Conservation (phyloP, 2,888 invertebrate genomes). For the Alcis repandata region DNA sequence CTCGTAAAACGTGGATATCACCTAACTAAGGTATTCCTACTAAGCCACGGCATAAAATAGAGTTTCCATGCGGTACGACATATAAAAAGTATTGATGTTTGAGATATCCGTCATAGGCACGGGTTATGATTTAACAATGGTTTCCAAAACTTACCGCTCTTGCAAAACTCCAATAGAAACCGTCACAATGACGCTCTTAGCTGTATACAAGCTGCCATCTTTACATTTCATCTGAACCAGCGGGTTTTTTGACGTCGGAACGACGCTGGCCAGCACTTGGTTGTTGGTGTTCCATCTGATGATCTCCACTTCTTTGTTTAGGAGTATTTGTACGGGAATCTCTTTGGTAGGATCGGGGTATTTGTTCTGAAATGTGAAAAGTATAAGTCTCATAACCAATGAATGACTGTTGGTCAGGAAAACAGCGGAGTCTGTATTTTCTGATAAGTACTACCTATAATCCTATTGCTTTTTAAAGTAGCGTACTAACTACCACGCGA, state of each 20-base stretch:
- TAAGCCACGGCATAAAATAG: too few relatives aligned
- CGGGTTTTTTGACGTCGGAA: slow-evolving; percentile 58
- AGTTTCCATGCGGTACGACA: too few relatives aligned
- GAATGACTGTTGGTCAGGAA: too few relatives aligned
- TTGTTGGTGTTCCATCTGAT: slow-evolving; percentile 79
- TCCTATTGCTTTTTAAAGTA: too few relatives aligned
- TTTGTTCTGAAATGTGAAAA: slow-evolving; percentile 72
- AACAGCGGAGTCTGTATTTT: too few relatives aligned
- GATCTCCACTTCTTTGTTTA: slow-evolving; percentile 84
- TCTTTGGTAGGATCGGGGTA: slow-evolving; percentile 75
- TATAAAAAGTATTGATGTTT: too few relatives aligned
- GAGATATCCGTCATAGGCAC: not conserved
- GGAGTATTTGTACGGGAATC: slow-evolving; percentile 77
- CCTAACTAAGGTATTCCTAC: too few relatives aligned
- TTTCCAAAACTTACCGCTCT: slow-evolving; percentile 69
- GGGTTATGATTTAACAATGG: not conserved
- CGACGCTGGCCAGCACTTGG: slow-evolving; percentile 47
- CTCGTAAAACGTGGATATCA: too few relatives aligned
- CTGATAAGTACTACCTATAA: too few relatives aligned
- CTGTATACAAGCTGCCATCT: slow-evolving; percentile 84
- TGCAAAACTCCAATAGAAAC: slow-evolving; percentile 90
- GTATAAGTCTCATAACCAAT: too few relatives aligned
- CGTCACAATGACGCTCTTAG: slow-evolving; percentile 89
- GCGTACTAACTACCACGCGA: too few relatives aligned
- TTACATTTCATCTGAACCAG: slow-evolving; percentile 84